Evolutionary conservation across 2,888 invertebrate species (phyloP), one percentile per base, ranked within the genome.

Genomic region (Sesia apiformis): DNA sequence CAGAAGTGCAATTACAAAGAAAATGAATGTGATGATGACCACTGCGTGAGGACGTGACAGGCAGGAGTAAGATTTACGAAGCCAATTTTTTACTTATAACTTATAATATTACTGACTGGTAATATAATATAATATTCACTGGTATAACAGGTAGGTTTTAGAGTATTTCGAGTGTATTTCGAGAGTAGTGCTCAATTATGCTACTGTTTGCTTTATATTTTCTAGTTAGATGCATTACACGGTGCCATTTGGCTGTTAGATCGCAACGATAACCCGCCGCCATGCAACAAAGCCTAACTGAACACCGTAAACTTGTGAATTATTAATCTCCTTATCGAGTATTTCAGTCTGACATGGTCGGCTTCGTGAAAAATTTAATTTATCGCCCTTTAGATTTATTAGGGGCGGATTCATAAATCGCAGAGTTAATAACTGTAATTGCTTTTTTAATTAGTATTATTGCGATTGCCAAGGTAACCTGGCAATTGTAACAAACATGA

Each of bases 221-320:
- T 46, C n/a, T 46, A 46, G 8, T 7, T 5, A 23, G 78, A 75
- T 81, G 78, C 78, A 80, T 74, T 74, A 72, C 69, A 69, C 71
- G 73, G 70, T 75, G 74, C 77, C 83, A 78, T 79, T 82, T 75
- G 72, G 70, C 68, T 57, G 63, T 63, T 67, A 78, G 84, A 86
- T 84, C 68, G 70, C 60, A 40, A 58, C 76, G 87, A 87, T 87
- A 87, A 66, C 67, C 69, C 70, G 64, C 67, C 63, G 61, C 79
- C 85, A 83, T 83, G 87, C 86, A 82, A 85, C 82, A 80, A 74
- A 71, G 72, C 74, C 74, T 64, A 74, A 66, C 84, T 86, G 85
- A 88, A 81, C 86, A 80, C 86, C 86, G 86, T 86, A 81, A 87
- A 86, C 85, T 84, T 81, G 85, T 88, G 86, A 87, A 88, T 88